phyloP scores from a whole-genome alignment of 2,888 invertebrate genomes.

The Thymelicus lineola region DNA sequence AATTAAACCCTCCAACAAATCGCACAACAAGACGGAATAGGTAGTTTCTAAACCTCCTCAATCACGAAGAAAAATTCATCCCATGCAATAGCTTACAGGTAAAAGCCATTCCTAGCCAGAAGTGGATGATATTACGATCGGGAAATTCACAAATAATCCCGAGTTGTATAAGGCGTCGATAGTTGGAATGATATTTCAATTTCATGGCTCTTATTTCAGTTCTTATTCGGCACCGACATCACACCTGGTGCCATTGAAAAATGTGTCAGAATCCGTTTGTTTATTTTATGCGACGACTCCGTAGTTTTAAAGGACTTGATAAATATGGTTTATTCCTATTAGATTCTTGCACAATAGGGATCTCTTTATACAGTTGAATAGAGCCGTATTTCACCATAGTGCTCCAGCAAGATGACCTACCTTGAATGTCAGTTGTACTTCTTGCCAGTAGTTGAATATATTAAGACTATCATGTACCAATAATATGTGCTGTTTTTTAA shows the following conservation, averaged over 20 bases:
- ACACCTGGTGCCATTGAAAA: slow-evolving; percentile 59
- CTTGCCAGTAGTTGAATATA: too few relatives aligned
- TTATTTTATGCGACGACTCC: slow-evolving; percentile 12
- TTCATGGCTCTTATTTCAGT: slow-evolving; percentile 56
- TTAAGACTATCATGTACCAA: too few relatives aligned
- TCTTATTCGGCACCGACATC: slow-evolving; percentile 50
- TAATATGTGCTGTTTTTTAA: too few relatives aligned
- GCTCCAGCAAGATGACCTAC: too few relatives aligned
- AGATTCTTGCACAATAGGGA: too few relatives aligned
- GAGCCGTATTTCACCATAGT: too few relatives aligned
- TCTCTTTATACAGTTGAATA: too few relatives aligned
- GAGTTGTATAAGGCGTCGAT: slow-evolving; percentile 53
- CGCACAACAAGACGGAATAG: too few relatives aligned
- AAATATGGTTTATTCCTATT: background rate
- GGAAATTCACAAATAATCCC: slow-evolving; percentile 26
- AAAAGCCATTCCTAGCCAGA: background rate
- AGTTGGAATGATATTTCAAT: slow-evolving; percentile 67
- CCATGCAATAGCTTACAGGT: background rate
- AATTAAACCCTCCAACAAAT: too few relatives aligned
- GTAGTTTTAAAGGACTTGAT: background rate
- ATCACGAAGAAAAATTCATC: too few relatives aligned
- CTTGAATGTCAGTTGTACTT: too few relatives aligned
- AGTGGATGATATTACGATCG: slow-evolving; percentile 2
- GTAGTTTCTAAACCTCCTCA: too few relatives aligned
- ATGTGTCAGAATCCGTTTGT: slow-evolving; percentile 44